Conservation (phyloP, 2,113 vertebrate species). For the Coreoperca whiteheadi region DNA sequence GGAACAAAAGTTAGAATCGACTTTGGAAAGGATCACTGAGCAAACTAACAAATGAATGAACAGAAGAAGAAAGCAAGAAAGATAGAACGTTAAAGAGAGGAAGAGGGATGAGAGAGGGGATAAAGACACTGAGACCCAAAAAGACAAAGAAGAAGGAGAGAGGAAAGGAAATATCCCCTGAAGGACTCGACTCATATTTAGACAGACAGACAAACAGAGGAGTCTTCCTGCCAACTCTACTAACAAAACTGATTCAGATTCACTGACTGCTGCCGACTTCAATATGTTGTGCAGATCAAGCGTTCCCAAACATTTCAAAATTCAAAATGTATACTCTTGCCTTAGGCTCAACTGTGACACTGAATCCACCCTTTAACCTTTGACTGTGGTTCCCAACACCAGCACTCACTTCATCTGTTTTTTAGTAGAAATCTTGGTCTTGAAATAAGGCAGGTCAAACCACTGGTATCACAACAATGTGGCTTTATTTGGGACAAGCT, state of each 20-base stretch:
- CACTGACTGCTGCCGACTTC: conserved; percentile 58
- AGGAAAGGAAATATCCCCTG: conserved; percentile 45
- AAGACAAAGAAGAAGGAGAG: conserved; percentile 34
- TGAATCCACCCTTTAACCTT: conserved; percentile 35
- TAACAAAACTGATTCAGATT: conserved; percentile 57
- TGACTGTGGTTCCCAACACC: neutral
- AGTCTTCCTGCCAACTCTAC: conserved; percentile 56
- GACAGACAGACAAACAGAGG: conserved; percentile 62
- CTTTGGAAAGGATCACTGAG: conserved; percentile 13
- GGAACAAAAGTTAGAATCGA: conserved; percentile 8
- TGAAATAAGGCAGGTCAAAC: neutral
- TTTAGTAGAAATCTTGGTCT: neutral
- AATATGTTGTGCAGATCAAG: conserved; percentile 48
- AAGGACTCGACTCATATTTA: conserved; percentile 61
- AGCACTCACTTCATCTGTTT: neutral
- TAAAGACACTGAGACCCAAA: conserved; percentile 22
- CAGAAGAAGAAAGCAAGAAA: conserved; percentile 16
- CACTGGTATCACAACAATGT: neutral
- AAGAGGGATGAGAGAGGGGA: conserved; percentile 20
- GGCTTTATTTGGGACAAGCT: neutral
- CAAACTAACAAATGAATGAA: conserved; percentile 16
- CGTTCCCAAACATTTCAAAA: conserved; percentile 62
- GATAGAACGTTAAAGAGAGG: conserved; percentile 15
- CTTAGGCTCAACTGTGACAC: conserved; percentile 22
- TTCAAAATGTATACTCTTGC: conserved; percentile 35